Percentiles rank a stretch among this genome's conserved stretches.
Conservation (phyloP, 2,113 vertebrate species). For the Lepus americanus region DNA sequence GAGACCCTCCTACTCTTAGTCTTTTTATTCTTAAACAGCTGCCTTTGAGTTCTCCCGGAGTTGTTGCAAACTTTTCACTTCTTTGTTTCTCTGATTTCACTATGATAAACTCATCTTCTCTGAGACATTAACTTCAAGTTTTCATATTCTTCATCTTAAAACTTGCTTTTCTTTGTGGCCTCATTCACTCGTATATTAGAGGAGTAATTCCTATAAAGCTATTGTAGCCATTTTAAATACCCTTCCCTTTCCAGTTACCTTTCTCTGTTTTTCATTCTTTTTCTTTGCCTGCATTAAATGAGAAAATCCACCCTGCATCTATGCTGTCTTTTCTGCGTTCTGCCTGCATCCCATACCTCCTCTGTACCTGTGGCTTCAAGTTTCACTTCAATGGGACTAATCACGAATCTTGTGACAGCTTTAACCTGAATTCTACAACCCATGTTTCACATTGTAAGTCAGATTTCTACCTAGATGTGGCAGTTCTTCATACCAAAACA, state of each 20-base stretch:
- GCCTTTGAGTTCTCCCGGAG: not conserved
- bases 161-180: not conserved
- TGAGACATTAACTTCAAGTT: not conserved
- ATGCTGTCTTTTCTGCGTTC: not conserved
- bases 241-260: not conserved
- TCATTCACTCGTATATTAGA: conserved; percentile 2
- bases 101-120: not conserved
- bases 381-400: not conserved
- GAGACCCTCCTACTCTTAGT: not conserved
- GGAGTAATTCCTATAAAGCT: conserved; percentile 19
- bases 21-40: not conserved
- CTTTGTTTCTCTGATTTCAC: not conserved
- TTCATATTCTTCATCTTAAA: not conserved
- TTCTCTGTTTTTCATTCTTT: not conserved
- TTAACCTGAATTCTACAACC: conserved; percentile 7
- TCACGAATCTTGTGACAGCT: not conserved
- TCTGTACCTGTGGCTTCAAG: not conserved
- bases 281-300: not conserved
- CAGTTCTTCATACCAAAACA: not conserved
- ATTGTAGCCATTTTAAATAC: not conserved
- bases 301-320: not conserved
- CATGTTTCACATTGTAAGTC: not conserved
- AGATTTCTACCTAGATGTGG: not conserved
- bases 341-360: not conserved
- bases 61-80: not conserved